Evolutionary conservation across 2,113 vertebrate genomes (phyloP), one percentile per base, ranked within the genome.

Genomic region (Theristicus caerulescens): DNA sequence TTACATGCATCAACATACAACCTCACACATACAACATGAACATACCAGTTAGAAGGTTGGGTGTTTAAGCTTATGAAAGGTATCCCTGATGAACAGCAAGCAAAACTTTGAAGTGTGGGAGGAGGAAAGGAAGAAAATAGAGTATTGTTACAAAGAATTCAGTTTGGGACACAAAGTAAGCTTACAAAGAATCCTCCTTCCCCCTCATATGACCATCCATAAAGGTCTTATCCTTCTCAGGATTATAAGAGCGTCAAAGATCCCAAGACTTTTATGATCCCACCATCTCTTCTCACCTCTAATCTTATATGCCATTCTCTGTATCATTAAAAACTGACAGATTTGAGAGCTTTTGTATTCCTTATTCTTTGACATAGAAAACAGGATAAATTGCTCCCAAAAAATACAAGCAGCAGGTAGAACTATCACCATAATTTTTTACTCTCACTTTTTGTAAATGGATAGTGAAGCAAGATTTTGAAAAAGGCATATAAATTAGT

Each of bases 361-460:
- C 25, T 44, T 72, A 16, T n/a, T 22, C 21, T 88, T 78, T 90
- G 54, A 4, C 10, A 25, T 6, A 34, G 13, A 76, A 94, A 85
- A 79, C 21, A 16, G 21, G 14, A 64, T 9, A 72, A 69, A n/a
- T n/a, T 78, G 0, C 3, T 81, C 25, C 25, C 13, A 19, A 5
- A 65, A 90, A 51, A 44, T 47, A 49, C 3, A 42, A 78, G 10
- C 8, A 82, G 3, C 16, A 27, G 5, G 13, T 72, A 86, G 49
- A 86, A 59, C 2, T 52, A 42, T 9, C 22, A 42, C 9, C 2
- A 16, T 9, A 1, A 21, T 59, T 71, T 66, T 70, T 25, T 18
- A 1, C 24, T 16, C 4, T 55, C 9, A 29, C 1, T 66, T 85
- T 78, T 52, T 0, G 0, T 34, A 61, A 88, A 26, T 1, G 1